phyloP scores from a whole-genome alignment of 2,888 invertebrate species.

The Drosophila quinaria region DNA sequence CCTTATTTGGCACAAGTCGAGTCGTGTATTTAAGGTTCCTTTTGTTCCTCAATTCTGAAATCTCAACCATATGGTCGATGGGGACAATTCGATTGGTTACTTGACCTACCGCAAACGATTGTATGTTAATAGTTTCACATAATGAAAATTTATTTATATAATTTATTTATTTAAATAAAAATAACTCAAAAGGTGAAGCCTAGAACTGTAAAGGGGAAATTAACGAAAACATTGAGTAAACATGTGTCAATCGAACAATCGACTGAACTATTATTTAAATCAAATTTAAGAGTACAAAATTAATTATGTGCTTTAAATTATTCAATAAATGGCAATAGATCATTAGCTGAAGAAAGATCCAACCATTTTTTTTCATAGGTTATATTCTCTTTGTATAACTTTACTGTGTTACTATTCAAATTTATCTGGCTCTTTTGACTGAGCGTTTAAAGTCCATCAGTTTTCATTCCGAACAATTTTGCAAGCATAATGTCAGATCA shows the following conservation, averaged over 20 bases:
- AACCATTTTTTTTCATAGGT: too few species aligned
- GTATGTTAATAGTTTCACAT: slow-evolving; percentile 41
- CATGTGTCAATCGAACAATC: neutral
- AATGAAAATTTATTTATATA: neutral
- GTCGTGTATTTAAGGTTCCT: slow-evolving; percentile 21
- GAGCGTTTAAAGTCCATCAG: neutral
- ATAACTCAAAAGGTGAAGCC: neutral
- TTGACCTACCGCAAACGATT: slow-evolving; percentile 58
- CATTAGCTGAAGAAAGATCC: too few species aligned
- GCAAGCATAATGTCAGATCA: slow-evolving; percentile 1
- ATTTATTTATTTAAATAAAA: neutral
- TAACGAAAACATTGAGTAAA: neutral
- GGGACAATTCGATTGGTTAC: slow-evolving; percentile 35
- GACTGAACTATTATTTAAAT: too few species aligned
- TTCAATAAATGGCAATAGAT: neutral
- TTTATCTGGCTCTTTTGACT: neutral
- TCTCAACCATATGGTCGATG: slow-evolving; percentile 25
- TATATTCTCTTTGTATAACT: too few species aligned
- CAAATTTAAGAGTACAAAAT: neutral
- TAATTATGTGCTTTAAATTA: neutral
- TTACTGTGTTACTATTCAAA: neutral
- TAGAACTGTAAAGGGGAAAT: neutral
- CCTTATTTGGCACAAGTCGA: slow-evolving; percentile 49
- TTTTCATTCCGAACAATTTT: neutral
- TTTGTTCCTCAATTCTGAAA: slow-evolving; percentile 20